Evolutionary conservation across 2,797 vertebrate genomes (phyloP).

Genomic region (Gallinago nigripennis): DNA sequence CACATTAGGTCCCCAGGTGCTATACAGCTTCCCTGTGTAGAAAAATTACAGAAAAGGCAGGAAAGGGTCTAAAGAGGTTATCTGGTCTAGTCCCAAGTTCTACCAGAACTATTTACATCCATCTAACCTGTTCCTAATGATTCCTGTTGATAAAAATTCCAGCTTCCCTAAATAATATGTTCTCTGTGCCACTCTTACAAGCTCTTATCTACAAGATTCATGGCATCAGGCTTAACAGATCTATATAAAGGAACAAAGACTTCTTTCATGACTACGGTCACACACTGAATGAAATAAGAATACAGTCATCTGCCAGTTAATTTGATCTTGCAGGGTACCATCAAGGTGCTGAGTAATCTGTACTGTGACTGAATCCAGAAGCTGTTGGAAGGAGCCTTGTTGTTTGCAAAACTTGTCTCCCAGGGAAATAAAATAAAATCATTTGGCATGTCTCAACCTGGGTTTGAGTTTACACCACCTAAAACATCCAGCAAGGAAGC

Average conservation of each 20-base stretch:
- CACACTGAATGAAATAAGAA: background rate
- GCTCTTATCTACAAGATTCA: background rate
- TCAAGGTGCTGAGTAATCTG: background rate
- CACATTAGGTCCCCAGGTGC: background rate
- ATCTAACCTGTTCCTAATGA: background rate
- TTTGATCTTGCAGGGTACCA: background rate
- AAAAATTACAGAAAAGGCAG: background rate
- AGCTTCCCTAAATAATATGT: background rate
- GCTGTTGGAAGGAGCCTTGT: background rate
- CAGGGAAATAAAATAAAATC: background rate
- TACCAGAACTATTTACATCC: background rate
- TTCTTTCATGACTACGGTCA: background rate
- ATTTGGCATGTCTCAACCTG: background rate
- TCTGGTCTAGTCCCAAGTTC: background rate
- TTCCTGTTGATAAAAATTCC: background rate
- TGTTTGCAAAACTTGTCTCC: background rate
- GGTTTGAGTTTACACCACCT: background rate
- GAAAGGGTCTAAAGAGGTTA: background rate
- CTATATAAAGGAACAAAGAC: background rate
- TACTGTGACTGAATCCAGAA: background rate
- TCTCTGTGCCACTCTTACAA: background rate
- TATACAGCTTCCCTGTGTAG: background rate
- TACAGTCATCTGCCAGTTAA: background rate
- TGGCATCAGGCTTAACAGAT: background rate
- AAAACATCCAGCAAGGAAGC: constrained; percentile 29